phyloP scores from a whole-genome alignment of 2,797 vertebrate species.

The Antennarius maculatus region DNA sequence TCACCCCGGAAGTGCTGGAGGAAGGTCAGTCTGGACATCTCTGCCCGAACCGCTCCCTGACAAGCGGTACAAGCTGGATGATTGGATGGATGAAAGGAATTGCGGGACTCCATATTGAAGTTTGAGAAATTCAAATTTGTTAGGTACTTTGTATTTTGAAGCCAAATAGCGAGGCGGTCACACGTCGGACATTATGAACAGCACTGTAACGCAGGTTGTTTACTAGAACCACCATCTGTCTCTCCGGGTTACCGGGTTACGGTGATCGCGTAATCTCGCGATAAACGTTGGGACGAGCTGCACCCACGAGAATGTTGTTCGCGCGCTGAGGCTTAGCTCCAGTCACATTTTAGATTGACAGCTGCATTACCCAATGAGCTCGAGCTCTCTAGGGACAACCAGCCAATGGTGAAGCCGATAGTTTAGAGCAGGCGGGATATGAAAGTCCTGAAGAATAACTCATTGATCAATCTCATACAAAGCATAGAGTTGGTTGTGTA shows the following conservation, averaged over 20 bases:
- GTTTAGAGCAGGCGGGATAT: constrained; percentile 73
- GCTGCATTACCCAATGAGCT: constrained; percentile 52
- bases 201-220: constrained; percentile 31
- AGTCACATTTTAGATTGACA: constrained; percentile 64
- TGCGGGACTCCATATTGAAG: neutral
- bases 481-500: constrained; percentile 55
- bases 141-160: neutral
- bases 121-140: neutral
- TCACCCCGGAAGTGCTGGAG: too few species aligned
- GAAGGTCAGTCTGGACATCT: too few species aligned
- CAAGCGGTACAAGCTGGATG: too few species aligned
- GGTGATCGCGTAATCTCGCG: constrained; percentile 71
- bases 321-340: constrained; percentile 84
- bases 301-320: constrained; percentile 83
- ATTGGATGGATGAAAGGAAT: too few species aligned
- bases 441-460: constrained; percentile 83
- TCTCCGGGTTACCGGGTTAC: constrained; percentile 11
- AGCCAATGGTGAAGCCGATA: constrained; percentile 59
- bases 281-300: constrained; percentile 54
- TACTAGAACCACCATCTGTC: constrained; percentile 46
- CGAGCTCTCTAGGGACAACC: rapidly evolving
- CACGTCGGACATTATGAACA: constrained; percentile 1
- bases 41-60: too few species aligned
- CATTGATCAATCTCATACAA: constrained; percentile 81
- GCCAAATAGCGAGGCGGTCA: neutral